Evolutionary conservation across 2,888 invertebrate genomes (phyloP), one percentile per base, ranked within the genome.

Genomic region (Ganaspis brasiliensis): DNA sequence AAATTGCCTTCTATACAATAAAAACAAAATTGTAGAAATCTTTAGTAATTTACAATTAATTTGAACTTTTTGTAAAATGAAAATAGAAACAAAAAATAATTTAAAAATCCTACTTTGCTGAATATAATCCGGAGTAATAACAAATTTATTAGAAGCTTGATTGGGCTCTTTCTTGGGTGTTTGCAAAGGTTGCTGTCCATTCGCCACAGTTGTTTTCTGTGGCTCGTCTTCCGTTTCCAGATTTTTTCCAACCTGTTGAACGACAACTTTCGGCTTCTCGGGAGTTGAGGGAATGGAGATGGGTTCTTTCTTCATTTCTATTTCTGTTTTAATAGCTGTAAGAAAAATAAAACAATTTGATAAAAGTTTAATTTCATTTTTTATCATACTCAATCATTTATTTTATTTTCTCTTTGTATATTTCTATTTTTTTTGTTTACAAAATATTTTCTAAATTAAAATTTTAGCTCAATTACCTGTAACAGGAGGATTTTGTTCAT

Each of bases 101-200:
- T n/a, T n/a, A n/a, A n/a, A n/a, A n/a, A n/a, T n/a, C 95, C 95
- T 93, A 97, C 98, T 97, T 94, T 98, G 97, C 91, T 98, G 97
- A 85, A 98, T 97, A 89, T 98, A 98, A 92, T 97, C 97, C 74
- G 97, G 96, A 14, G 98, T 98, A 79, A 98, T 94, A 84, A 97
- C 95, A 92, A 98, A 98, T 92, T 96, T 94, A 87, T 94, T 93
- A 52, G 90, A 85, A 73, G 89, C 85, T 78, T 90, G 87, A 74
- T 77, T 87, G 37, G 86, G 83, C 12, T 91, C 91, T 81, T 89
- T 89, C 8, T 61, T 52, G 2, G 85, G 59, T 5, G 88, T 86
- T 79, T 91, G 91, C 61, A 89, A 83, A 21, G 90, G 89, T 80
- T 91, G 90, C 83, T 92, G 89, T 21, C 91, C 91, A 82, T 91